These are phyloP conservation scores for Camptogramma bilineatum DNA, from an alignment of 2,888 invertebrate species.

Conservation along the genomic window DNA sequence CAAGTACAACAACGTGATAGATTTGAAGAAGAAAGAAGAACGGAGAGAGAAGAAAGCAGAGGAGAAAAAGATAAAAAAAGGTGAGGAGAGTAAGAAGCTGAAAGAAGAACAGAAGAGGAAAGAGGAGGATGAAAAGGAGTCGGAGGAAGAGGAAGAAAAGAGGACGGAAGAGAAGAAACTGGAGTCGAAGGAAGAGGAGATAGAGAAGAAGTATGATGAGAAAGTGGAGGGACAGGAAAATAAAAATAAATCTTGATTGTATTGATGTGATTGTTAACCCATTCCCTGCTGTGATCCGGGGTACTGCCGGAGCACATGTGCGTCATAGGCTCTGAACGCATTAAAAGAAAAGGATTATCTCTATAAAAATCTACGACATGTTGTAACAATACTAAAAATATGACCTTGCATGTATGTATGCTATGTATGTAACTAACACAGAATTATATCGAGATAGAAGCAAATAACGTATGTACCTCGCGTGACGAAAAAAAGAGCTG, in stretches of 20 bases:
- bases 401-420: no score
- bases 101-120: neutral
- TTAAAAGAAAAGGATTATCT: no score
- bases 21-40: neutral
- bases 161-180: neutral
- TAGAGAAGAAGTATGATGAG: neutral
- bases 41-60: neutral
- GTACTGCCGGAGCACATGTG: no score
- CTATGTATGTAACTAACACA: no score
- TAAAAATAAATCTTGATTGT: neutral
- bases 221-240: neutral
- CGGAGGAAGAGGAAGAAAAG: neutral
- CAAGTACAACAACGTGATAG: conserved; percentile 43
- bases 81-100: neutral
- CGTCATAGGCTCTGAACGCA: no score
- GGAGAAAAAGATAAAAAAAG: neutral
- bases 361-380: no score
- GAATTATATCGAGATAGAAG: no score
- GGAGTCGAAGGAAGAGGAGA: neutral
- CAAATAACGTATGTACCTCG: no score
- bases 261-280: neutral
- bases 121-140: neutral
- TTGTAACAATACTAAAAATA: no score
- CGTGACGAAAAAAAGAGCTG: no score
- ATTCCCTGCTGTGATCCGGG: no score